A percentile compares a stretch with the other conserved stretches of the same genome.
These are phyloP conservation scores for Pseudomyrmex dendroicus DNA, from an alignment of 1,140 invertebrate genomes.

Conservation along the genomic window DNA sequence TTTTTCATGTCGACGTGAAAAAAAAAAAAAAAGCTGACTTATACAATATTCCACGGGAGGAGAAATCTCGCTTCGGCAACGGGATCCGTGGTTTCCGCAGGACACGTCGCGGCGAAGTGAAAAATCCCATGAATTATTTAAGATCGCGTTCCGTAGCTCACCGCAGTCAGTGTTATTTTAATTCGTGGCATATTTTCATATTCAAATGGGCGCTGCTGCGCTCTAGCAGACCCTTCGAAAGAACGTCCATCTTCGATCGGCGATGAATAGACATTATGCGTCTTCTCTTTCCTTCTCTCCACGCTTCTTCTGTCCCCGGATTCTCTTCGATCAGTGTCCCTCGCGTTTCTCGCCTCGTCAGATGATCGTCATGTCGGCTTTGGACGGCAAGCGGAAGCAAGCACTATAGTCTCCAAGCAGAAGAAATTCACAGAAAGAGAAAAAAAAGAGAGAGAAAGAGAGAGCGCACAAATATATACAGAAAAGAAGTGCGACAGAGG, in stretches of 20 bases:
- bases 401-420: not conserved
- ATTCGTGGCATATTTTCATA: slow-evolving; percentile 79
- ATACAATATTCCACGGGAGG: slow-evolving; percentile 6
- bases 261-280: slow-evolving; percentile 74
- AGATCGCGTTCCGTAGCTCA: slow-evolving; percentile 63
- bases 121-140: slow-evolving; percentile 79
- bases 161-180: slow-evolving; percentile 77
- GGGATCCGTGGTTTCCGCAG: slow-evolving; percentile 1
- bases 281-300: slow-evolving; percentile 33
- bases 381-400: slow-evolving; percentile 72
- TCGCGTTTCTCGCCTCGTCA: slow-evolving; percentile 30
- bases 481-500: slow-evolving; percentile 33
- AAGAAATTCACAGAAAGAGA: slow-evolving; percentile 25
- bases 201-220: slow-evolving; percentile 70
- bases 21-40: slow-evolving; percentile 14
- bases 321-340: not conserved
- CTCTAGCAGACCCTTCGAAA: slow-evolving; percentile 35
- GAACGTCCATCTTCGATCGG: slow-evolving; percentile 72
- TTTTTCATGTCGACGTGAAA: not conserved
- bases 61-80: not conserved
- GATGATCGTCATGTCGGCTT: slow-evolving; percentile 41
- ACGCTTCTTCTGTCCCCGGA: not conserved
- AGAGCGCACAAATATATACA: not conserved
- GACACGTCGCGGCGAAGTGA: slow-evolving; percentile 43
- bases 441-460: not conserved